Evolutionary conservation across 2,113 vertebrate genomes (phyloP).

Genomic region (Falco punctatus): DNA sequence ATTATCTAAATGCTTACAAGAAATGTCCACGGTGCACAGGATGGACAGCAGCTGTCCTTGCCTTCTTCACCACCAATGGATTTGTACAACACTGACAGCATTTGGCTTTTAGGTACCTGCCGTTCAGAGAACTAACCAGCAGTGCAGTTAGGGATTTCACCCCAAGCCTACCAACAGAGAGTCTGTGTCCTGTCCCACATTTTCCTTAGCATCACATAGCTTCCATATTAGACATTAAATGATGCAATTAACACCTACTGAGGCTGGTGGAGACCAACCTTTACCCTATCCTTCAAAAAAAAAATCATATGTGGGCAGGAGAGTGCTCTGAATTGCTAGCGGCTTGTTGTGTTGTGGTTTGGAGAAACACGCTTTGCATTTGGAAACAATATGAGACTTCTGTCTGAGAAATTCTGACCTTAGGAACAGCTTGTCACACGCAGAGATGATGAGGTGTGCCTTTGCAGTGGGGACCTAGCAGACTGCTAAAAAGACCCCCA

Average conservation of each 20-base stretch:
- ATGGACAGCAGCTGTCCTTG: neutral
- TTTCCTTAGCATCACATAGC: neutral
- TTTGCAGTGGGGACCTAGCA: neutral
- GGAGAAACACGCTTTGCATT: neutral
- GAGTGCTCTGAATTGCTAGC: neutral
- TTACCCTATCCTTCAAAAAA: neutral
- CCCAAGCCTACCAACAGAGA: neutral
- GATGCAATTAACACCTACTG: neutral
- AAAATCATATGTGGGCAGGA: neutral
- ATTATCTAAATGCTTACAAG: neutral
- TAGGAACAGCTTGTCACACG: neutral
- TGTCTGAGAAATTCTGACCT: neutral
- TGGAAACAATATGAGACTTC: neutral
- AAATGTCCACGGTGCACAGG: neutral
- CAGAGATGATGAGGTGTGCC: fast-evolving
- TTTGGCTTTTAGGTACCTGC: neutral
- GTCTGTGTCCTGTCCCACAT: neutral
- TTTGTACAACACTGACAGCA: neutral
- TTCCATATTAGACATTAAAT: neutral
- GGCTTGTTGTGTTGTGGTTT: fast-evolving
- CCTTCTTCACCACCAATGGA: neutral
- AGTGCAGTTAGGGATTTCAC: neutral
- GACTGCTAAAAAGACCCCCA: neutral
- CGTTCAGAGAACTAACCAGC: neutral
- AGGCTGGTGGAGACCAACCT: neutral